Evolutionary conservation across 2,113 vertebrate species (phyloP).

Genomic region (Lycaon pictus): DNA sequence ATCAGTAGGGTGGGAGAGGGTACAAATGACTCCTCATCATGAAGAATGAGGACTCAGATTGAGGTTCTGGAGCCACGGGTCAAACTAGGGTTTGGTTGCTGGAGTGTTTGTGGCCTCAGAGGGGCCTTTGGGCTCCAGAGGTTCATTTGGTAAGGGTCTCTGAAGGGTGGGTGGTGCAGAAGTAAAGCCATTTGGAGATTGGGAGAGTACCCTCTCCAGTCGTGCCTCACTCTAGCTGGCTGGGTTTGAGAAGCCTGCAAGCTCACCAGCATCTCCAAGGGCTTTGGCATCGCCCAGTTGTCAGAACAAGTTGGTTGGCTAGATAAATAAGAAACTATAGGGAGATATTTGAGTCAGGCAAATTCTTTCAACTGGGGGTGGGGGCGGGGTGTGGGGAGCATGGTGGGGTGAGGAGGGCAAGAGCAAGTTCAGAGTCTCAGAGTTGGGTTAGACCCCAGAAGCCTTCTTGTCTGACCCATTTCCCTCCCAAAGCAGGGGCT

Average conservation of each 20-base stretch:
- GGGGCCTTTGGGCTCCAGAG: background rate
- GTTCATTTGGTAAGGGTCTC: background rate
- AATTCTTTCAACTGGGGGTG: background rate
- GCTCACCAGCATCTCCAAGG: background rate
- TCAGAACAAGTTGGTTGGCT: slow-evolving; percentile 34
- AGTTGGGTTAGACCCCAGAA: background rate
- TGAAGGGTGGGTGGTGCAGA: background rate
- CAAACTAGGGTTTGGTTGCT: background rate
- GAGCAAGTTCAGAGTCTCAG: background rate
- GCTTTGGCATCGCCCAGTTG: background rate
- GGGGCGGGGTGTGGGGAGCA: background rate
- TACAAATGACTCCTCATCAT: background rate
- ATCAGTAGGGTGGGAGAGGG: background rate
- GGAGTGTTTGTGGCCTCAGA: background rate
- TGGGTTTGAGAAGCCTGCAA: background rate
- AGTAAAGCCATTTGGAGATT: background rate
- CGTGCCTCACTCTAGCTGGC: background rate
- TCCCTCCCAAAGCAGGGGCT: background rate
- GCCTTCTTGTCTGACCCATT: background rate
- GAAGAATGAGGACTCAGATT: background rate
- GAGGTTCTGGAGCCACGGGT: background rate
- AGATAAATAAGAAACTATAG: background rate
- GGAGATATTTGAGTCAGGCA: background rate
- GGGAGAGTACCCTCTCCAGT: background rate
- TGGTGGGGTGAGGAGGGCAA: background rate